These are phyloP conservation scores for Garra rufa DNA, from an alignment of 2,113 vertebrate species.

Conservation along the genomic window DNA sequence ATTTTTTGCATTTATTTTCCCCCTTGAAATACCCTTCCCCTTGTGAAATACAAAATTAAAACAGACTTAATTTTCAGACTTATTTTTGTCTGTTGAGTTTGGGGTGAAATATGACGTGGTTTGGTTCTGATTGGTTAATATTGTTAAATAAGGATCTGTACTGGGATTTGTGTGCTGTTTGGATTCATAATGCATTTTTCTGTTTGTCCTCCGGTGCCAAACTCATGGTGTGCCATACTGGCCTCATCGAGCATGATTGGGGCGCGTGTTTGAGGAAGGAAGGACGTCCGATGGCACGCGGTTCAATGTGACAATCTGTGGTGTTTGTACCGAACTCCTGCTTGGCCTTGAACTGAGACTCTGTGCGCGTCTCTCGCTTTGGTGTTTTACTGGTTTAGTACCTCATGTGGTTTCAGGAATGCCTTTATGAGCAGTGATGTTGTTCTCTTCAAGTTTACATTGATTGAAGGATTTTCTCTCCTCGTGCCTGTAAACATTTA, in stretches of 20 bases:
- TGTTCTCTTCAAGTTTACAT: constrained; percentile 68
- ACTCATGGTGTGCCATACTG: neutral
- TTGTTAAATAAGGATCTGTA: neutral
- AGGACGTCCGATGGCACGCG: neutral
- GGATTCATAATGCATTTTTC: neutral
- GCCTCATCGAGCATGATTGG: neutral
- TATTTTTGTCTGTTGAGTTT: neutral
- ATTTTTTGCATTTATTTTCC: too few species aligned
- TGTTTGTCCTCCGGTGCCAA: constrained; percentile 30
- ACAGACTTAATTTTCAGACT: neutral
- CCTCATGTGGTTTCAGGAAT: constrained; percentile 27
- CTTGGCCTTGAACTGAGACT: constrained; percentile 30
- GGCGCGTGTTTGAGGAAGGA: too few species aligned
- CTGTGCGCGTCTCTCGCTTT: neutral
- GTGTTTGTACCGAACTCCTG: constrained; percentile 2
- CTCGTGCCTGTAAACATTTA: constrained; percentile 71
- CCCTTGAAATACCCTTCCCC: too few species aligned
- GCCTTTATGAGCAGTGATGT: constrained; percentile 14
- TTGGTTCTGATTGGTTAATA: neutral
- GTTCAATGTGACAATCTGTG: constrained; percentile 37
- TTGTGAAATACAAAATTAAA: too few species aligned
- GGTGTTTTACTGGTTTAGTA: constrained; percentile 28
- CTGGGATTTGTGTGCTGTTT: neutral
- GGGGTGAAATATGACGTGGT: neutral
- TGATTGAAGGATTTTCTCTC: constrained; percentile 63